Evolutionary conservation across 2,113 vertebrate species (phyloP).

Genomic region (Rhabdornis inornatus): DNA sequence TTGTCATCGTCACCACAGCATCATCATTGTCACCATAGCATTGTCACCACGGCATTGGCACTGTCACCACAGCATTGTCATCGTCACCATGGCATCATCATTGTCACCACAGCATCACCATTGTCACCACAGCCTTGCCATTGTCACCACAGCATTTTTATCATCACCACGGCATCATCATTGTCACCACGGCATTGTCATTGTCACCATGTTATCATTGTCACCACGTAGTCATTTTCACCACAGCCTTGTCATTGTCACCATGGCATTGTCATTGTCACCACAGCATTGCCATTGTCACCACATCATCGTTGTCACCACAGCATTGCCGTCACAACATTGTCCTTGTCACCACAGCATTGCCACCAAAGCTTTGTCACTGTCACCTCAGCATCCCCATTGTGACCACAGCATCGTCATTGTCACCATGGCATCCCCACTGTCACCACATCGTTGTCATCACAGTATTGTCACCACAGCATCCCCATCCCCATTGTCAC

Average conservation of each 20-base stretch:
- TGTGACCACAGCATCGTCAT: neutral
- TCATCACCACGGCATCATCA: too few species aligned
- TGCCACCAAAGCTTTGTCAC: rapidly evolving
- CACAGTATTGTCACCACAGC: neutral
- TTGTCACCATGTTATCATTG: neutral
- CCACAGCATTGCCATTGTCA: neutral
- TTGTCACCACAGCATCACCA: neutral
- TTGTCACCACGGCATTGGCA: rapidly evolving
- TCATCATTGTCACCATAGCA: neutral
- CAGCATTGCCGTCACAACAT: neutral
- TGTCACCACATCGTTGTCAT: too few species aligned
- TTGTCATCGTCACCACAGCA: neutral
- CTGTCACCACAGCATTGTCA: too few species aligned
- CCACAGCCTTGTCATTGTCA: neutral
- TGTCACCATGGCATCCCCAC: neutral
- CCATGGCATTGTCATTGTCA: neutral
- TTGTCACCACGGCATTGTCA: neutral
- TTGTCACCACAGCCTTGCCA: neutral
- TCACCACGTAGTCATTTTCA: neutral
- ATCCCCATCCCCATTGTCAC: neutral
- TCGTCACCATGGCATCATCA: too few species aligned
- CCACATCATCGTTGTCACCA: too few species aligned
- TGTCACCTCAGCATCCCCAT: rapidly evolving
- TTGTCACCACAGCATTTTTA: too few species aligned
- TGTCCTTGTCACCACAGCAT: neutral